Conservation (phyloP, 2,797 vertebrate genomes). For the Propithecus deckenii region DNA sequence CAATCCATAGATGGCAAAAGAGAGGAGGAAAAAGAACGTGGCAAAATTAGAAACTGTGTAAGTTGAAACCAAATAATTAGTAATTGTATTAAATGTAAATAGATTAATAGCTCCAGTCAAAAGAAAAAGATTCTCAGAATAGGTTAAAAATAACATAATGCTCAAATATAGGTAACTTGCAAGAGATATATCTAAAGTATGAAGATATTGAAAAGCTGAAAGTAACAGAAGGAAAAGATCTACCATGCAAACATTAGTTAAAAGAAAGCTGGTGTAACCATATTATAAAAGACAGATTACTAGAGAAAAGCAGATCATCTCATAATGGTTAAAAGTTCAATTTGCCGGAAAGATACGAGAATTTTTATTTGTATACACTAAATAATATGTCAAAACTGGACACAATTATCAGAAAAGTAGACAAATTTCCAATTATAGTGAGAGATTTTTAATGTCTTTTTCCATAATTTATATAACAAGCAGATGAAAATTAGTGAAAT, state of each 20-base stretch:
- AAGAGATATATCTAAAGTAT: not conserved
- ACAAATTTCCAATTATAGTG: not conserved
- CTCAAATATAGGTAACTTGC: not conserved
- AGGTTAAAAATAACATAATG: not conserved
- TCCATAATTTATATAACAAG: not conserved
- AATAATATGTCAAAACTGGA: not conserved
- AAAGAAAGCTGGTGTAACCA: not conserved
- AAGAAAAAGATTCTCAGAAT: constrained; percentile 3
- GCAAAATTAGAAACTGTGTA: not conserved
- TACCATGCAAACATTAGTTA: not conserved
- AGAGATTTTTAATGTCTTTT: not conserved
- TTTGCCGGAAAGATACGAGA: not conserved
- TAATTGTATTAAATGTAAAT: not conserved
- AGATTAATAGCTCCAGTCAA: not conserved
- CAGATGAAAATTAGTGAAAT: not conserved
- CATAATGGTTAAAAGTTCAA: not conserved
- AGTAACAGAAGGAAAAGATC: not conserved
- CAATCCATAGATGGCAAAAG: not conserved
- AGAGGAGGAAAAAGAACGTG: not conserved
- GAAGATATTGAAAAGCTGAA: not conserved
- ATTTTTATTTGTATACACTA: not conserved
- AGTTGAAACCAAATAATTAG: not conserved
- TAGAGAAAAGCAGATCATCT: not conserved
- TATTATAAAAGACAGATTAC: not conserved
- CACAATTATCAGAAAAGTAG: not conserved